Evolutionary conservation across 2,888 invertebrate species (phyloP).

Genomic region (Druceiella hillmani): DNA sequence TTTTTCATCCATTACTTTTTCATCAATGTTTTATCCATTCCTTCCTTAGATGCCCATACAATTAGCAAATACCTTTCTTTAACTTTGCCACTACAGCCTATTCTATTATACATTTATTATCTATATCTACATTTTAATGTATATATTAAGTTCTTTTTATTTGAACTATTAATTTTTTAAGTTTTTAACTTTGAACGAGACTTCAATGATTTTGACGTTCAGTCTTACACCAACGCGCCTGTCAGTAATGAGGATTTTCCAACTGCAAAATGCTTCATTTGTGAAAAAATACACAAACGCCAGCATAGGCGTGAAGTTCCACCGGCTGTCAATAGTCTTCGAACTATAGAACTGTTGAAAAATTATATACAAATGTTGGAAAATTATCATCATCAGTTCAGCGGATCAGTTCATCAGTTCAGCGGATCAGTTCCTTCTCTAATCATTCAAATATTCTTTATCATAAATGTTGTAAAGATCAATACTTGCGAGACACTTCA

Average conservation of each 20-base stretch:
- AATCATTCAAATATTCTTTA: constrained; percentile 20
- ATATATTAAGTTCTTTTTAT: too few relatives aligned
- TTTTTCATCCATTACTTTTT: too few relatives aligned
- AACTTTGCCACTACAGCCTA: too few relatives aligned
- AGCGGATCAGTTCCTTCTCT: constrained; percentile 21
- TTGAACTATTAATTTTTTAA: too few relatives aligned
- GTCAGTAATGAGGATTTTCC: constrained; percentile 12
- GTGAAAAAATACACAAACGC: constrained; percentile 22
- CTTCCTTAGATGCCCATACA: too few relatives aligned
- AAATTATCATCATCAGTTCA: too few relatives aligned
- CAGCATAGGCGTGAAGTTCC: constrained; percentile 22
- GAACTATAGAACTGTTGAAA: constrained; percentile 21
- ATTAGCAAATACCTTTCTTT: too few relatives aligned
- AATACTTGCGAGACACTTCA: constrained; percentile 20
- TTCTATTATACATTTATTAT: too few relatives aligned
- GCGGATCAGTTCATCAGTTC: too few relatives aligned
- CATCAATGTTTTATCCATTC: too few relatives aligned
- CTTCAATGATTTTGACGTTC: constrained; percentile 15
- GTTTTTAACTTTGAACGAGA: constrained; percentile 16
- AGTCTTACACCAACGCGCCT: constrained; percentile 17
- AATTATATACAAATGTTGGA: constrained; percentile 20
- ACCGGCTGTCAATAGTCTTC: constrained; percentile 20
- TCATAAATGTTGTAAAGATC: constrained; percentile 22
- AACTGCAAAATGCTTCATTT: constrained; percentile 21
- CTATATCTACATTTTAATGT: too few relatives aligned